Percentiles rank a stretch among this genome's conserved stretches.
These are phyloP conservation scores for Argentina silus DNA, from an alignment of 2,797 vertebrate genomes.

Conservation along the genomic window DNA sequence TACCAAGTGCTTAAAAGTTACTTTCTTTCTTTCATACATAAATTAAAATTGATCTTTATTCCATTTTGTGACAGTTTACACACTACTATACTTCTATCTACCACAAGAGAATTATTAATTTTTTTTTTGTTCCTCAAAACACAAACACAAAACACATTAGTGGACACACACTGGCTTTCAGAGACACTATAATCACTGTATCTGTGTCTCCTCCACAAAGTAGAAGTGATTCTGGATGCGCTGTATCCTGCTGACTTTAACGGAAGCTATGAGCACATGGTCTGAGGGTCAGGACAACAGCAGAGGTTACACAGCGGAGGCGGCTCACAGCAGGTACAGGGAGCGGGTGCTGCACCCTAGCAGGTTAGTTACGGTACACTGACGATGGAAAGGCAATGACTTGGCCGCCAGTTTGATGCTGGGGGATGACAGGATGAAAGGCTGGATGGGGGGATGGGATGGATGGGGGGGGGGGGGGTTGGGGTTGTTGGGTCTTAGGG, in stretches of 20 bases:
- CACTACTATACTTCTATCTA: conserved; percentile 9
- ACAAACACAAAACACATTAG: neutral
- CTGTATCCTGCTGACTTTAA: neutral
- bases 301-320: neutral
- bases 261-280: neutral
- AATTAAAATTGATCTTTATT: conserved; percentile 12
- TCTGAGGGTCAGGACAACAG: neutral
- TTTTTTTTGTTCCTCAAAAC: neutral
- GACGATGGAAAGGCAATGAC: conserved; percentile 1
- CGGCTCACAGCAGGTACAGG: neutral
- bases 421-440: neutral
- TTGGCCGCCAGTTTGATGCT: neutral
- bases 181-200: neutral
- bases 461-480: neutral
- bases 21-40: neutral
- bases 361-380: neutral
- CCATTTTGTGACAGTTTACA: conserved; percentile 1
- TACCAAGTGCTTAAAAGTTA: conserved; percentile 2
- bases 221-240: neutral
- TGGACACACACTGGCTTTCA: neutral
- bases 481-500: no score
- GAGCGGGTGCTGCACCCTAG: neutral
- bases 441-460: neutral
- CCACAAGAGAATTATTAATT: neutral
- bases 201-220: neutral